A percentile compares a stretch with the other conserved stretches of the same genome.
Evolutionary conservation across 1,140 invertebrate genomes (phyloP).

Genomic region (Drosophila seguyi): DNA sequence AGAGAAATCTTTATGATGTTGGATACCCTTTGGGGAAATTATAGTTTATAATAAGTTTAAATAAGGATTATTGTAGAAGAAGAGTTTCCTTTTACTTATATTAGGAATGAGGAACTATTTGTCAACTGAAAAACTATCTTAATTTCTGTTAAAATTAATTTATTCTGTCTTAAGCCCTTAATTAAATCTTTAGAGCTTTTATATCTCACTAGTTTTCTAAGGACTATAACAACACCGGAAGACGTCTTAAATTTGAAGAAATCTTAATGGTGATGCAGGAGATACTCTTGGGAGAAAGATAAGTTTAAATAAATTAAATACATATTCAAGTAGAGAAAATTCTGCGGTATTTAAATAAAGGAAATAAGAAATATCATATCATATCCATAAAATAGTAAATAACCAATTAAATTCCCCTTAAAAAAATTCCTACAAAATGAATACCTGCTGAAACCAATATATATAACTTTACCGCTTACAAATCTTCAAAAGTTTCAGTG

Average conservation of each 20-base stretch:
- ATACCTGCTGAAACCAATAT: background rate
- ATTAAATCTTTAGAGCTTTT: background rate
- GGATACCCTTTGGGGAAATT: background rate
- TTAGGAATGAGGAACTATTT: too few relatives aligned
- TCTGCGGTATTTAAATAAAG: background rate
- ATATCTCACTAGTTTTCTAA: too few relatives aligned
- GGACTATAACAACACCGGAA: conserved; percentile 64
- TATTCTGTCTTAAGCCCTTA: too few relatives aligned
- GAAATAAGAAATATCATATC: rapidly evolving
- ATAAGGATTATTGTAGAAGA: background rate
- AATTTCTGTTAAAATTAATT: too few relatives aligned
- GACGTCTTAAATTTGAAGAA: conserved; percentile 2
- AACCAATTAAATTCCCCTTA: background rate
- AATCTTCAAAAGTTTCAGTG: background rate
- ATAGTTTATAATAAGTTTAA: background rate
- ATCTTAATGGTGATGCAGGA: background rate
- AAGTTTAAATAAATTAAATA: background rate
- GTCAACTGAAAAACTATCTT: too few relatives aligned
- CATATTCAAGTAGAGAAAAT: background rate
- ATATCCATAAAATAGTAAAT: too few relatives aligned
- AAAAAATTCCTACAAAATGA: background rate
- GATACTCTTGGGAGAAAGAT: background rate
- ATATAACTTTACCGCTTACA: background rate
- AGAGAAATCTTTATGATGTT: background rate
- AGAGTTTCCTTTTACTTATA: background rate